Percentiles rank a stretch among this genome's conserved stretches.
Conservation (phyloP, 2,888 invertebrate genomes). For the Capitulum mitella region DNA sequence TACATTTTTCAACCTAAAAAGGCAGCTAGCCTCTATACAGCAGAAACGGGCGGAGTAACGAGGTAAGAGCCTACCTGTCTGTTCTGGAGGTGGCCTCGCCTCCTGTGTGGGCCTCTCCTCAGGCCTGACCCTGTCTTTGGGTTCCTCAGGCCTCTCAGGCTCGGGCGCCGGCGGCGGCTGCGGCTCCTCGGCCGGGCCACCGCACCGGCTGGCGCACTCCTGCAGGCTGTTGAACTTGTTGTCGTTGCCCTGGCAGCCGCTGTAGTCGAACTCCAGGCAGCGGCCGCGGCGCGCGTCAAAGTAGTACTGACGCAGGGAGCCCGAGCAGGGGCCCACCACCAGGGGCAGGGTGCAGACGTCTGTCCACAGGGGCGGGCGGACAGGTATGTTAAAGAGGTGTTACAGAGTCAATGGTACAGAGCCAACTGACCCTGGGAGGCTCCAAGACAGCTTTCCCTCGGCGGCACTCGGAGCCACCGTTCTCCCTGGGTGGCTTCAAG, state of each 20-base stretch:
- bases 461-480: too few relatives aligned
- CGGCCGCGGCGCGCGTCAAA: slow-evolving; percentile 59
- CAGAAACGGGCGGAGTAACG: too few relatives aligned
- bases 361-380: too few relatives aligned
- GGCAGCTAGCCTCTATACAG: too few relatives aligned
- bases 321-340: slow-evolving; percentile 61
- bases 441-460: too few relatives aligned
- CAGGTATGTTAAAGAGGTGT: too few relatives aligned
- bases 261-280: slow-evolving; percentile 66
- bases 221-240: slow-evolving; percentile 61
- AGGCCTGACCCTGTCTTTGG: background rate
- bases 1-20: too few relatives aligned
- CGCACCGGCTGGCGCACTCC: background rate
- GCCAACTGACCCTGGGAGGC: too few relatives aligned
- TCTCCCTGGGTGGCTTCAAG: too few relatives aligned
- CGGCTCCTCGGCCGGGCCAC: background rate
- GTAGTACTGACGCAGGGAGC: slow-evolving; percentile 58
- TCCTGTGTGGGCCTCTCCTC: background rate
- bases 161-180: background rate
- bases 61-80: too few relatives aligned
- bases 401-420: too few relatives aligned
- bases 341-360: slow-evolving; percentile 63
- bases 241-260: slow-evolving; percentile 76
- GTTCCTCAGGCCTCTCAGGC: background rate
- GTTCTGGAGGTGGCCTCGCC: too few relatives aligned